Conservation (phyloP, 2,888 invertebrate species). For the Dicycla oo region DNA sequence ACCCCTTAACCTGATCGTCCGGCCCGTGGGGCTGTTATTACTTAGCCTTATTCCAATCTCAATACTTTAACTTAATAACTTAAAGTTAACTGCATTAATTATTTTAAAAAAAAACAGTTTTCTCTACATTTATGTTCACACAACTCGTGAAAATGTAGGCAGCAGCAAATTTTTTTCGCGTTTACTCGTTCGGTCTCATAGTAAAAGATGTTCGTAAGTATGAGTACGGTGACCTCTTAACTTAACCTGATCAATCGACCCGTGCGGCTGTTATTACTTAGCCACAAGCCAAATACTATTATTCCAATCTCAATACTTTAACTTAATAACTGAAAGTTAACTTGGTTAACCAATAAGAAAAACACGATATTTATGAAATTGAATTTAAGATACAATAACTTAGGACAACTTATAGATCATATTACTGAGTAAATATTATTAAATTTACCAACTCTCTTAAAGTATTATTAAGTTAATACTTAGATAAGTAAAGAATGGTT, state of each 20-base stretch:
- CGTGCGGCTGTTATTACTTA: too few relatives aligned
- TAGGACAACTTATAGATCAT: not conserved
- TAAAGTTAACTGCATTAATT: not conserved
- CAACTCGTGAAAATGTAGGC: too few relatives aligned
- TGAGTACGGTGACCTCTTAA: too few relatives aligned
- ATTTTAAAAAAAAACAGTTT: too few relatives aligned
- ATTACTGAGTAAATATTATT: not conserved
- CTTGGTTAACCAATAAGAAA: not conserved
- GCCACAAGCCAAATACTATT: not conserved
- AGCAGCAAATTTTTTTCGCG: too few relatives aligned
- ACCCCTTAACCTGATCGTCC: too few relatives aligned
- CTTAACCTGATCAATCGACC: too few relatives aligned
- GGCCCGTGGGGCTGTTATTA: too few relatives aligned
- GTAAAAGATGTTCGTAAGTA: too few relatives aligned
- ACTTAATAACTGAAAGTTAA: not conserved
- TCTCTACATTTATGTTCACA: too few relatives aligned
- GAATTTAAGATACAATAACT: not conserved
- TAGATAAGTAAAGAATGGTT: not conserved
- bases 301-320: not conserved
- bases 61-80: not conserved
- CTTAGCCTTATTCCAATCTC: not conserved
- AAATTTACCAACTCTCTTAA: not conserved
- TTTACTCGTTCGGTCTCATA: too few relatives aligned
- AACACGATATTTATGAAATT: not conserved
- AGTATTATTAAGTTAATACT: not conserved